Evolutionary conservation across 2,797 vertebrate genomes (phyloP).

Genomic region (Melanotaenia pygmaea): DNA sequence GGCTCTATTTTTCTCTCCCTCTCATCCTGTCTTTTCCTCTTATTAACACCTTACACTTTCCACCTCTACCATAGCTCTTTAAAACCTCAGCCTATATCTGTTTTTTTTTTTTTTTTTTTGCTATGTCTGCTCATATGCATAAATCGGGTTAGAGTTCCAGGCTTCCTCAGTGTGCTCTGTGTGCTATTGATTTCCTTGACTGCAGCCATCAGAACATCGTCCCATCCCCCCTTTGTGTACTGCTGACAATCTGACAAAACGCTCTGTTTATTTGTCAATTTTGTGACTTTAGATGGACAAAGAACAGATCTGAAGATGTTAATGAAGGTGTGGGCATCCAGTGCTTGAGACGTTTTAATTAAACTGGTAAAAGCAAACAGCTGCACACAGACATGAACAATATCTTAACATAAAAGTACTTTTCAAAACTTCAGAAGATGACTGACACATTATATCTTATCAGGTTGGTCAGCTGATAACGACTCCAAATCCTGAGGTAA

Average conservation of each 20-base stretch:
- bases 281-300: background rate
- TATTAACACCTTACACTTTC: slow-evolving; percentile 17
- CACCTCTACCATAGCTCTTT: slow-evolving; percentile 4
- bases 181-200: slow-evolving; percentile 79
- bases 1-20: slow-evolving; percentile 35
- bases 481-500: background rate
- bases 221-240: slow-evolving; percentile 65
- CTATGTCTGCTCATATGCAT: slow-evolving; percentile 56
- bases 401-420: too few species aligned
- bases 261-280: slow-evolving; percentile 26
- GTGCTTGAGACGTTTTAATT: background rate
- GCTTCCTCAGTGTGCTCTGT: slow-evolving; percentile 58
- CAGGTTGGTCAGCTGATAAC: background rate
- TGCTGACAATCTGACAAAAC: slow-evolving; percentile 17
- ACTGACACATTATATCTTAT: background rate
- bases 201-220: slow-evolving; percentile 28
- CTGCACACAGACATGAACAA: background rate
- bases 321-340: background rate
- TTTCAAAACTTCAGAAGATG: background rate
- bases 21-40: slow-evolving; percentile 14
- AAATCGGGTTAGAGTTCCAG: slow-evolving; percentile 77
- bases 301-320: background rate
- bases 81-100: slow-evolving; percentile 8
- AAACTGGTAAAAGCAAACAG: background rate
- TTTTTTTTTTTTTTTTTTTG: slow-evolving; percentile 8